Conservation (phyloP, 2,797 vertebrate species). For the Sparidentex hasta region DNA sequence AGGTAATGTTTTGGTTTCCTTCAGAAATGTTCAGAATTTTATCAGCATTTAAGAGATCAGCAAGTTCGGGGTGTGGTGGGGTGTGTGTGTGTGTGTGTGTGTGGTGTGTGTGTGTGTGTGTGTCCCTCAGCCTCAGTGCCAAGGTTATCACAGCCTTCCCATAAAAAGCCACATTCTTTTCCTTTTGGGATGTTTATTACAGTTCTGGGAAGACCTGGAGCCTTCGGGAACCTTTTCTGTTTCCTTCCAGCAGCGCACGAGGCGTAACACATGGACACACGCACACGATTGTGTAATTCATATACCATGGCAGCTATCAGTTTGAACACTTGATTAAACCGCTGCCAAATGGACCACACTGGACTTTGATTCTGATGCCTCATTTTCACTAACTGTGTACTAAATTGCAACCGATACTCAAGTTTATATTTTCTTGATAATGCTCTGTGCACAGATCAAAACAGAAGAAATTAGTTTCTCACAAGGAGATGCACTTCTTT, state of each 20-base stretch:
- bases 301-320: not conserved
- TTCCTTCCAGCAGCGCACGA: slow-evolving; percentile 30
- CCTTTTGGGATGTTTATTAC: slow-evolving; percentile 39
- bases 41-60: slow-evolving; percentile 56
- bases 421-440: too few species aligned
- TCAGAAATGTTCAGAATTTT: slow-evolving; percentile 73
- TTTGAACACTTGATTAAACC: too few species aligned
- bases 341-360: not conserved
- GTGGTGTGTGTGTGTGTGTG: slow-evolving; percentile 3
- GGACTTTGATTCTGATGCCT: not conserved
- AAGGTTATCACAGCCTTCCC: slow-evolving; percentile 64
- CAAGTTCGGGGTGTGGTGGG: slow-evolving; percentile 1
- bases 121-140: slow-evolving; percentile 33
- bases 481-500: too few species aligned
- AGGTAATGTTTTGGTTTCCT: slow-evolving; percentile 66
- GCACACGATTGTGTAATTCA: not conserved
- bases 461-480: too few species aligned
- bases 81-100: slow-evolving; percentile 1
- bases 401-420: too few species aligned
- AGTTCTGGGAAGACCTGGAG: slow-evolving; percentile 38
- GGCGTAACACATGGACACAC: not conserved
- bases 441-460: too few species aligned
- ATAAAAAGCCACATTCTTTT: slow-evolving; percentile 62
- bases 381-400: too few species aligned
- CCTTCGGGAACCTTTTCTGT: slow-evolving; percentile 26